Base-by-base conservation (phyloP, 35 echinoderm and acorn worm species). In the Anneissia japonica region DNA sequence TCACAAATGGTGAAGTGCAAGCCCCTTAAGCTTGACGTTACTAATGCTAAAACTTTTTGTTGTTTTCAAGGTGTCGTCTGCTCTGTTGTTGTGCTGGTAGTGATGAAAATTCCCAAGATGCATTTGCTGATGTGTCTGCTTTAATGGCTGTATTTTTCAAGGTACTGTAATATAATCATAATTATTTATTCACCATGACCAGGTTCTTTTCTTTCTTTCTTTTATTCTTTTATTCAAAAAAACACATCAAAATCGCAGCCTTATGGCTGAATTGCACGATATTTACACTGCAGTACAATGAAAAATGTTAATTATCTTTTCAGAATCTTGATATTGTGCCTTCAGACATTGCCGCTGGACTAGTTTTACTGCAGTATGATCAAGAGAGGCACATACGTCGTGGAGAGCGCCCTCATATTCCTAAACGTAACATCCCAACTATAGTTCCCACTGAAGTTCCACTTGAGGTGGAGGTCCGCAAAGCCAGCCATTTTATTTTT, bases 51-150 rank as follows among this genome's bases (percentile, higher is more conserved):
- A n/a, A n/a, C n/a, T 83, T 32, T 21, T 80, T 13, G 35, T 40
- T 36, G 87, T 76, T 28, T 28, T 43, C 28, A 77, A 97, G 95
- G 75, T 97, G 95, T 73, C 83, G 88, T 30, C 83, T 81, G 81
- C 46, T 93, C 2, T 97, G 95, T 84, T 97, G 89, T 51, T 97
- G 88, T 97, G 91, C 84, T 37, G 88, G 88, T 14, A 93, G 77
- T 36, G 95, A 97, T 89, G 95, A 93, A 29, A 97, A 97, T 77
- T 89, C 92, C 19, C 91, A 97, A 33, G 75, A 83, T 34, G 95
- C 91, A 30, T 97, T 93, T 87, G 72, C 88, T 39, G 95, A 97
- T 31, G 91, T 88, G 19, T 92, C 95, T 74, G 91, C 86, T 23
- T 82, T 97, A 23, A 77, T 97, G 34, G 84, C 95, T 41, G 79